Evolutionary conservation across 2,113 vertebrate species (phyloP), one percentile per base, ranked within the genome.

Genomic region (Anser brachyrhynchus): DNA sequence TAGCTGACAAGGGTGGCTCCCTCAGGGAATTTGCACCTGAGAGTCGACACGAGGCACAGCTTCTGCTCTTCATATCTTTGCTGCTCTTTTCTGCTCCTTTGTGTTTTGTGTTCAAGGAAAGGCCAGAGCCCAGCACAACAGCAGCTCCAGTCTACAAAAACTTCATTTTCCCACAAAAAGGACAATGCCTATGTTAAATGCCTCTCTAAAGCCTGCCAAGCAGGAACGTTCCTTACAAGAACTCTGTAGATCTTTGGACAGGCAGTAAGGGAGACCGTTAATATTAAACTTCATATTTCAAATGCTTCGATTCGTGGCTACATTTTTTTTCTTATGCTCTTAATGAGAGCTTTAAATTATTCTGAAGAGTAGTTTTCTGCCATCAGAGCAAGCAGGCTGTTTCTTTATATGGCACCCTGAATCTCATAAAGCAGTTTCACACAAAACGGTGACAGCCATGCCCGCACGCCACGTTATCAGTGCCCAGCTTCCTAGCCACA

Each of bases 381-480:
- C 43, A 11, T 33, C 17, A 13, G 81, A 62, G 28, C 71, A 73
- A 59, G n/a, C 20, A 61, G 65, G 31, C 18, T 67, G 49, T 73
- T 52, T 51, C 46, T 46, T 25, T 17, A 28, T 37, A 1, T 19
- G 37, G 58, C 83, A 78, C 25, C 37, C 54, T 66, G 75, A 76
- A 41, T 25, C 51, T 86, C 33, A 1, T 4, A 3, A 11, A 75
- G 22, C 8, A 8, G 15, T 55, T 94, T 71, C 51, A 43, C 1
- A 0, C 21, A 33, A 35, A 39, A 62, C 8, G 4, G 31, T 4
- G 46, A 31, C n/a, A 55, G 44, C 44, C 0, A 0, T 71, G 37
- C 49, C 21, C 35, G 29, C 49, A 37, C 21, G 10, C 23, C 20
- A 25, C 0, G 0, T 51, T 67, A 55, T 25, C 64, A 55, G n/a